phyloP scores from a whole-genome alignment of 2,113 vertebrate genomes.

The Hyaena hyaena region DNA sequence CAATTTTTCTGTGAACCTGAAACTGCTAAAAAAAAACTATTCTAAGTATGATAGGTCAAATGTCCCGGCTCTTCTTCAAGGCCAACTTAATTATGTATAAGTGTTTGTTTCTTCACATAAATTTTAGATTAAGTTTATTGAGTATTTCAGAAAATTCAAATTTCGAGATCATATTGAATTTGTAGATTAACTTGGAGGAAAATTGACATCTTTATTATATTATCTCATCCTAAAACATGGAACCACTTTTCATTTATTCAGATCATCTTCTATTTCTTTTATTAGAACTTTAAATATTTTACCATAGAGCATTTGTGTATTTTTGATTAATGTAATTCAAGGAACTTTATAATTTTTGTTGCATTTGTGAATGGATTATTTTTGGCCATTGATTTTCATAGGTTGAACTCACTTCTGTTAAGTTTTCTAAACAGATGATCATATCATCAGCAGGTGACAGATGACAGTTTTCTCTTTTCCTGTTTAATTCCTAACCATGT shows the following conservation, averaged over 20 bases:
- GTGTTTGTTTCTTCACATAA: constrained; percentile 23
- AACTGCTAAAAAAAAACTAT: not conserved
- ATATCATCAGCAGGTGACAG: not conserved
- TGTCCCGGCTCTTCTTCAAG: not conserved
- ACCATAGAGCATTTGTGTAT: not conserved
- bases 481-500: not conserved
- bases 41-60: not conserved
- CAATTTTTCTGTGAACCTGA: not conserved
- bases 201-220: not conserved
- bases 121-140: constrained; percentile 17
- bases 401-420: not conserved
- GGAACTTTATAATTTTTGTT: not conserved
- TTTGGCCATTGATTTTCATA: not conserved
- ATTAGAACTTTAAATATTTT: not conserved
- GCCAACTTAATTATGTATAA: not conserved
- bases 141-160: not conserved
- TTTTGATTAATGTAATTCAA: not conserved
- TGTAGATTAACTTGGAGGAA: not conserved
- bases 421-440: not conserved
- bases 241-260: not conserved
- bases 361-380: not conserved
- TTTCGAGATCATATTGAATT: not conserved
- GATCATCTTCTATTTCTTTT: not conserved
- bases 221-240: not conserved
- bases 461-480: not conserved